Evolutionary conservation across 2,797 vertebrate species (phyloP).

Genomic region (Todus mexicanus): DNA sequence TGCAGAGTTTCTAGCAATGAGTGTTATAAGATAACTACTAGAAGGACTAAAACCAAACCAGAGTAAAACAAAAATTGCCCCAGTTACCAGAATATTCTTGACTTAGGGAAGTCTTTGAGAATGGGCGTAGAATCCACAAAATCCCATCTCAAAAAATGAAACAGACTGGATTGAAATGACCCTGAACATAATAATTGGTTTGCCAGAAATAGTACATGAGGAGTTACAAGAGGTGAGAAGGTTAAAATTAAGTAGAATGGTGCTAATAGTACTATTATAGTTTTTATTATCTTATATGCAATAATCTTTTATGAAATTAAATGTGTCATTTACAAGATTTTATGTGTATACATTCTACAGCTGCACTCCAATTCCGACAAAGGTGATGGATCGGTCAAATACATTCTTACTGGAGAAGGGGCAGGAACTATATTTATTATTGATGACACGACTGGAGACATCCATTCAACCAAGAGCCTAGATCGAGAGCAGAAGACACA

Average conservation of each 20-base stretch:
- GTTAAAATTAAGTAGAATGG: neutral
- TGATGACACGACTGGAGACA: conserved; percentile 95
- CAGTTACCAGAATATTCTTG: neutral
- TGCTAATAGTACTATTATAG: neutral
- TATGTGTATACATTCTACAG: conserved; percentile 73
- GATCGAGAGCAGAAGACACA: conserved; percentile 95
- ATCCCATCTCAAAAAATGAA: neutral
- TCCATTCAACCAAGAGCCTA: conserved; percentile 95
- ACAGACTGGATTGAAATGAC: neutral
- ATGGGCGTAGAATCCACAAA: accelerated
- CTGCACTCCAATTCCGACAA: conserved; percentile 99
- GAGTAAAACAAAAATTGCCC: neutral
- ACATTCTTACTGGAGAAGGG: conserved; percentile 96
- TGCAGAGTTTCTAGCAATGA: neutral
- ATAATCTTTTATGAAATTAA: neutral
- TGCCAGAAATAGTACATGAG: neutral
- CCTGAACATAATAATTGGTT: neutral
- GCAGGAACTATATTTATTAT: conserved; percentile 97
- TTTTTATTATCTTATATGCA: neutral
- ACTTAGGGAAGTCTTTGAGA: neutral
- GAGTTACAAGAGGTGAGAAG: neutral
- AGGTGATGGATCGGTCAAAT: conserved; percentile 96
- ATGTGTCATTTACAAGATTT: neutral
- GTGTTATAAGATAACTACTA: neutral
- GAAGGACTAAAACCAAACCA: neutral